These are phyloP conservation scores for Rhyacichthys aspro DNA, from an alignment of 2,797 vertebrate genomes.

Conservation along the genomic window DNA sequence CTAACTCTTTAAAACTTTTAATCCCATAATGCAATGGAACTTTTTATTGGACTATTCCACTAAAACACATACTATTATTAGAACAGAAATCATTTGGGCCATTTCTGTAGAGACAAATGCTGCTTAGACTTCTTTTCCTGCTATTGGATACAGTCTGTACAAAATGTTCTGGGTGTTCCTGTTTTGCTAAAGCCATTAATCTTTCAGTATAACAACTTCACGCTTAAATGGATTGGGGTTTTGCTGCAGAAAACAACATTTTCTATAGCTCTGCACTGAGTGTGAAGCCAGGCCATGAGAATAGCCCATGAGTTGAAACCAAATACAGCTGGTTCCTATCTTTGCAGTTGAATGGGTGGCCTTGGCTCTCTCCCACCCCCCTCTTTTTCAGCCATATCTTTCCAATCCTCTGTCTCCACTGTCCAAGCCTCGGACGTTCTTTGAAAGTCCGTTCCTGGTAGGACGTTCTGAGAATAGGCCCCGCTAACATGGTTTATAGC, in stretches of 20 bases:
- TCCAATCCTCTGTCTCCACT: constrained; percentile 60
- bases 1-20: too few relatives aligned
- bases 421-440: constrained; percentile 55
- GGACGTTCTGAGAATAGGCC: constrained; percentile 75
- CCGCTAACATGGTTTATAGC: constrained; percentile 75
- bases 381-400: constrained; percentile 59
- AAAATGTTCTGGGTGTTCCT: constrained; percentile 27
- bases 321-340: constrained; percentile 71
- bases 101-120: neutral
- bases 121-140: neutral
- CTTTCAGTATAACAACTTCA: constrained; percentile 35
- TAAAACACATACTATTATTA: neutral
- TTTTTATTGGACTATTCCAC: too few relatives aligned
- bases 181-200: constrained; percentile 40
- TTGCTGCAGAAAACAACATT: constrained; percentile 30
- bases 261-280: constrained; percentile 29
- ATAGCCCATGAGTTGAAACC: constrained; percentile 42
- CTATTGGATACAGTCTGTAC: constrained; percentile 4
- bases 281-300: constrained; percentile 38
- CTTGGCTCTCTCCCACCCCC: constrained; percentile 44
- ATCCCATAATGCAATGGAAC: too few relatives aligned
- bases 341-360: constrained; percentile 60
- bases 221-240: constrained; percentile 35
- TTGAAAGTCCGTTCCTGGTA: constrained; percentile 78
- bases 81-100: neutral